These are phyloP conservation scores for Stenichneumon culpator DNA, from an alignment of 2,888 invertebrate species.

Conservation along the genomic window DNA sequence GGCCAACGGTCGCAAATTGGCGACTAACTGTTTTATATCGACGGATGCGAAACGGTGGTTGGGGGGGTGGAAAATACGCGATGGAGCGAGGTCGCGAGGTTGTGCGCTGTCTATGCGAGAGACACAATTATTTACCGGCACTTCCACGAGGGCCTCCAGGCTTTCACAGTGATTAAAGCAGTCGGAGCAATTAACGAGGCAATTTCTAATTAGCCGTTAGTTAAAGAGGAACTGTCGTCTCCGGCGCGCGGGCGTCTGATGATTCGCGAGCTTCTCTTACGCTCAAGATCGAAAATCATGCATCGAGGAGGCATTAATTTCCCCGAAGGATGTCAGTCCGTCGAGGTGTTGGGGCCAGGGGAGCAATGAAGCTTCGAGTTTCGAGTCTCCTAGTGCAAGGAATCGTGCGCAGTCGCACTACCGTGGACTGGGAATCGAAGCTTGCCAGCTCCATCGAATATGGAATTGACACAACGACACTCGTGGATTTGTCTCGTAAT, in stretches of 20 bases:
- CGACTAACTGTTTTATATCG: conserved; percentile 46
- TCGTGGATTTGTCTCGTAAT: no score
- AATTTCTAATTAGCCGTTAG: conserved; percentile 74
- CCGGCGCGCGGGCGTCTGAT: conserved; percentile 13
- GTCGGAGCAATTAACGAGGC: conserved; percentile 72
- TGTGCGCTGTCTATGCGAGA: conserved; percentile 32
- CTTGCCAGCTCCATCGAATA: no score
- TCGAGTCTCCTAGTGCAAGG: background rate
- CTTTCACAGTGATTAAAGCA: conserved; percentile 71
- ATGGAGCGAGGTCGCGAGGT: background rate
- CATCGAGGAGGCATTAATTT: conserved; percentile 31
- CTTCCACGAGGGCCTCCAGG: conserved; percentile 50
- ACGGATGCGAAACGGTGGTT: conserved; percentile 5
- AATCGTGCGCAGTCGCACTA: background rate
- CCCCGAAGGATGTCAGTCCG: conserved; percentile 23
- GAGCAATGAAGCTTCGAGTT: conserved; percentile 3
- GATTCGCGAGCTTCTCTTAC: background rate
- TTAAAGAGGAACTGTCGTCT: conserved; percentile 62
- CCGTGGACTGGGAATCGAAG: no score
- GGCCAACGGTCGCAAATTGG: conserved; percentile 16
- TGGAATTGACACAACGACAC: no score
- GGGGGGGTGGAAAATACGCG: conserved; percentile 9
- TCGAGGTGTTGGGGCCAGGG: background rate
- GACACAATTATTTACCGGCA: conserved; percentile 69
- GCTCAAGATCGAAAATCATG: conserved; percentile 64